Evolutionary conservation across 1,140 invertebrate species (phyloP), one percentile per base, ranked within the genome.

Genomic region (Akabosia matsudoensis): DNA sequence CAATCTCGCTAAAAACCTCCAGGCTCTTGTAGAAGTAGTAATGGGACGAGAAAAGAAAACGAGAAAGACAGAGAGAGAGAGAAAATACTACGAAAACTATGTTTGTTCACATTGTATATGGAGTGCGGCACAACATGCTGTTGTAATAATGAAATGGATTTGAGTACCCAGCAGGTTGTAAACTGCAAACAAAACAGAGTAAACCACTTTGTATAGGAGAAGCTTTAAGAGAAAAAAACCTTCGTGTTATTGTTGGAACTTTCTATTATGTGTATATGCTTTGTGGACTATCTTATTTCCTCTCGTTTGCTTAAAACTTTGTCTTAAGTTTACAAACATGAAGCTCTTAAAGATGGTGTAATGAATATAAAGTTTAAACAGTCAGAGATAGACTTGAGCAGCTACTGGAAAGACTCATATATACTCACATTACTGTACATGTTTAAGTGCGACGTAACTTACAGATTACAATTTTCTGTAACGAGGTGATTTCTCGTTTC

Each of bases 191-290:
- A 61, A 61, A 61, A 61, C 54, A 61, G n/a, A 7, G 13, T n/a
- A 61, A 61, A 61, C 54, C 54, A 61, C 54, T 61, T 61, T 61
- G 13, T 61, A 24, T 22, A 61, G 54, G 24, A 61, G 14, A 61
- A 51, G 24, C 4, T 61, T 22, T 61, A 24, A 13, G 14, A 14
- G 45, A 51, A 51, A 51, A n/a, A 45, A 45, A 45, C 37, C 37
- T 45, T 18, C n/a, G n/a, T 24, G 24, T 61, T 61, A 61, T 24
- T 61, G 54, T 61, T 61, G 54, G 13, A 4, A 24, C 4, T 4
- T 61, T 61, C 24, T 22, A 61, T 24, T 61, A 22, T 61, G 54
- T 61, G 18, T 7, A 45, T 45, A 45, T 45, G 7, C 7, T 45
- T n/a, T n/a, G n/a, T n/a, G n/a, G 37, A 18, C 37, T 45, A 45